phyloP scores from a whole-genome alignment of 2,113 vertebrate genomes.

The Polypterus senegalus region DNA sequence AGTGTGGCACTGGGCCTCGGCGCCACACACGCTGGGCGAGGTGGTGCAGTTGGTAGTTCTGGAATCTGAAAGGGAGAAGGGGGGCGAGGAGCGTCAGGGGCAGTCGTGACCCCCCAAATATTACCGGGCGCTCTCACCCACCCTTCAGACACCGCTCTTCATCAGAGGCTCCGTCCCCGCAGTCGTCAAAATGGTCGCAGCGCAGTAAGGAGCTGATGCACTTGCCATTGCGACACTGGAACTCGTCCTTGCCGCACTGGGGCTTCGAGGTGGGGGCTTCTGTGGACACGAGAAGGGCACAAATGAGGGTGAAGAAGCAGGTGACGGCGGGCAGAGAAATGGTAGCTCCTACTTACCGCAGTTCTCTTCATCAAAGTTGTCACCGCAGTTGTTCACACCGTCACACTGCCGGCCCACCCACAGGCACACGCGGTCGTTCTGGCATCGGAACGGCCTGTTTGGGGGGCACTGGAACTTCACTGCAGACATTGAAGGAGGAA shows the following conservation, averaged over 20 bases:
- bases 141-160: slow-evolving; percentile 57
- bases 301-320: accelerated
- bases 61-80: neutral
- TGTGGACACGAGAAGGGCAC: slow-evolving; percentile 17
- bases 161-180: slow-evolving; percentile 81
- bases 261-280: slow-evolving; percentile 28
- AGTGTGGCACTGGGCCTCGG: slow-evolving; percentile 70
- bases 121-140: slow-evolving; percentile 1
- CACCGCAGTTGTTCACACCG: slow-evolving; percentile 78
- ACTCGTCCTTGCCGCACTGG: slow-evolving; percentile 76
- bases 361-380: slow-evolving; percentile 75
- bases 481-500: slow-evolving; percentile 21
- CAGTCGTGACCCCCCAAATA: too few relatives aligned
- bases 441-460: slow-evolving; percentile 84
- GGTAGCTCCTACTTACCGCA: slow-evolving; percentile 55
- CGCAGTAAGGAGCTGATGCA: slow-evolving; percentile 73
- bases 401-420: slow-evolving; percentile 76
- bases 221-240: slow-evolving; percentile 65
- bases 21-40: slow-evolving; percentile 25
- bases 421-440: slow-evolving; percentile 83
- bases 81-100: neutral
- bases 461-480: slow-evolving; percentile 85
- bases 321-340: accelerated
- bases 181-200: slow-evolving; percentile 90
- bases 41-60: neutral